A percentile compares a stretch with the other conserved stretches of the same genome.
These are phyloP conservation scores for Hipparchia sbordonii DNA, from an alignment of 2,888 invertebrate genomes.

Conservation along the genomic window DNA sequence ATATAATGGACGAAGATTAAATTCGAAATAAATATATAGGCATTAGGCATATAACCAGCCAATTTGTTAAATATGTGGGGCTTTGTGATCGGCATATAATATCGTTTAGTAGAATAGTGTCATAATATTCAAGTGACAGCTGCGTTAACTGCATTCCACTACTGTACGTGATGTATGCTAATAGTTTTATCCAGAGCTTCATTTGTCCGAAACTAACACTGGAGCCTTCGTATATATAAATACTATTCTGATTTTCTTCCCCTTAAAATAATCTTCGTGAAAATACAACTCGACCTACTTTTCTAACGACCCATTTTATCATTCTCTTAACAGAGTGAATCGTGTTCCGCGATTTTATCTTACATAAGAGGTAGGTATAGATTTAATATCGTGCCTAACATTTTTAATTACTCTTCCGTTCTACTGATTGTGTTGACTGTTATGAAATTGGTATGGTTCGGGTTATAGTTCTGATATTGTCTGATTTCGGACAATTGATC, in stretches of 20 bases:
- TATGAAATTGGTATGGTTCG: conserved; percentile 20
- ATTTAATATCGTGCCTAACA: conserved; percentile 30
- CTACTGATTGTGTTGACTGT: conserved; percentile 28
- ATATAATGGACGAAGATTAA: conserved; percentile 30
- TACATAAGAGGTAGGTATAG: conserved; percentile 35
- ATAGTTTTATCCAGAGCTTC: conserved; percentile 65
- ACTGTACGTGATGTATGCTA: conserved; percentile 62
- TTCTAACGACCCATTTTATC: conserved; percentile 63
- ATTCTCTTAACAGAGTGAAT: conserved; percentile 54
- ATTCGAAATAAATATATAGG: conserved; percentile 42
- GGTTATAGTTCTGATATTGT: conserved; percentile 34
- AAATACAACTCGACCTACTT: conserved; percentile 71
- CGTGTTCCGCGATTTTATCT: conserved; percentile 54
- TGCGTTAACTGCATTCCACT: conserved; percentile 72
- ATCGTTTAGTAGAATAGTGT: conserved; percentile 48
- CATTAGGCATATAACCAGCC: conserved; percentile 41
- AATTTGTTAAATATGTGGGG: conserved; percentile 53
- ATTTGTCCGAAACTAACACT: conserved; percentile 71
- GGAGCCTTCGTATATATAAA: conserved; percentile 33
- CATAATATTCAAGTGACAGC: conserved; percentile 60
- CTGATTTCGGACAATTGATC: conserved; percentile 75
- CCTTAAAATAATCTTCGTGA: conserved; percentile 58
- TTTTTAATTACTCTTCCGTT: conserved; percentile 27
- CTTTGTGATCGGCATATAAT: conserved; percentile 57
- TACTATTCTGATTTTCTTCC: conserved; percentile 46